These are phyloP conservation scores for Bombus picipes DNA, from an alignment of 1,140 invertebrate genomes.

Conservation along the genomic window DNA sequence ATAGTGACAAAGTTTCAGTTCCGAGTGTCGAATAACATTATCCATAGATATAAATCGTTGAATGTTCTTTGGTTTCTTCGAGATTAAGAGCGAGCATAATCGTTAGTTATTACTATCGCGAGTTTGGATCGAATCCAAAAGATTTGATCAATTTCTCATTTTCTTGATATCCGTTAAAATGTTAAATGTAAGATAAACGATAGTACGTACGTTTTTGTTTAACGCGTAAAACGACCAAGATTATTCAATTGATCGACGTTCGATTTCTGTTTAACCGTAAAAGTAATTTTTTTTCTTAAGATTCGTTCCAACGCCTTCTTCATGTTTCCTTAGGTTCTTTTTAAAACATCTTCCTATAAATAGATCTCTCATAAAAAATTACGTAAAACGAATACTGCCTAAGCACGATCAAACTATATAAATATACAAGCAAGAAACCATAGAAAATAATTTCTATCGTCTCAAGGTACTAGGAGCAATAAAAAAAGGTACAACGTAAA, in stretches of 20 bases:
- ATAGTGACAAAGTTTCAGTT: neutral
- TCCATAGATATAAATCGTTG: neutral
- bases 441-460: neutral
- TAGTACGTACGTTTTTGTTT: fast-evolving
- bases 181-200: neutral
- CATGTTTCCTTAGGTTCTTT: too few species aligned
- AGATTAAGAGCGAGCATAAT: neutral
- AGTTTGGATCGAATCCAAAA: neutral
- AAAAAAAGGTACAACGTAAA: neutral
- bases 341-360: neutral
- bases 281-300: neutral
- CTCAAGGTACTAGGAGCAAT: neutral
- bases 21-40: neutral
- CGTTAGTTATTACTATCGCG: neutral
- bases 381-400: neutral
- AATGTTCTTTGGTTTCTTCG: neutral
- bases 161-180: neutral
- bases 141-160: neutral
- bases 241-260: too few species aligned
- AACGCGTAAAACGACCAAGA: neutral
- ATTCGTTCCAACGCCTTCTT: neutral
- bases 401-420: neutral
- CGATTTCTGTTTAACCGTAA: neutral
- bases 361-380: neutral
- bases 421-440: neutral